Evolutionary conservation across 2,797 vertebrate species (phyloP), one percentile per base, ranked within the genome.

Genomic region (Rhadinocentrus ornatus): DNA sequence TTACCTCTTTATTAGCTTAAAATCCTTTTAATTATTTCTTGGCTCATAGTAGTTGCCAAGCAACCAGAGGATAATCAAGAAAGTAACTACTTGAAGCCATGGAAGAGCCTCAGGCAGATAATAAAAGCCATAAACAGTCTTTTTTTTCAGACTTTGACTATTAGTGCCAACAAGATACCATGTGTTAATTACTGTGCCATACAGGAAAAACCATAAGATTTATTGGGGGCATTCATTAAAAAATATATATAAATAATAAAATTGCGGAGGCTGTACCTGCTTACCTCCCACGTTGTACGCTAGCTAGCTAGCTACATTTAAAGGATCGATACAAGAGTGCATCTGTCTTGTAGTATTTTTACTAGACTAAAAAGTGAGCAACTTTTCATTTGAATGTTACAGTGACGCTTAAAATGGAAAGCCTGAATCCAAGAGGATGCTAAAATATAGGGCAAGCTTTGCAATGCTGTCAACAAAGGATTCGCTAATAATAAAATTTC

Each of bases 1-100:
- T 72, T 24, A 31, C 3, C 13, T 20, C 69, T 73, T 62, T 52
- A 73, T 54, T 32, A 31, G 15, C 18, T 66, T 65, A 31, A 68
- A 67, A 71, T 74, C 39, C 63, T 41, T 29, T 20, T 68, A 39
- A 71, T 27, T 24, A 22, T 57, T 73, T 70, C 61, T 54, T 69
- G 66, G 32, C 57, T 65, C 54, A 10, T 31, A 76, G 66, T 69
- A 70, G 81, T 82, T 84, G 62, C 77, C 71, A 63, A 37, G 83
- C 76, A 87, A 78, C 73, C 57, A 54, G 8, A 10, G 55, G 59
- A 4, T 22, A 74, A 24, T 70, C 32, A 35, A 69, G 24, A 60
- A 73, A 66, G 46, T 61, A 41, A 39, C 53, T 15, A 7, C 56
- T 65, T 41, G 18, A 16, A 26, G 63, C 31, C 60, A 59, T 3